phyloP scores from a whole-genome alignment of 2,113 vertebrate genomes.

The Archilochus colubris region DNA sequence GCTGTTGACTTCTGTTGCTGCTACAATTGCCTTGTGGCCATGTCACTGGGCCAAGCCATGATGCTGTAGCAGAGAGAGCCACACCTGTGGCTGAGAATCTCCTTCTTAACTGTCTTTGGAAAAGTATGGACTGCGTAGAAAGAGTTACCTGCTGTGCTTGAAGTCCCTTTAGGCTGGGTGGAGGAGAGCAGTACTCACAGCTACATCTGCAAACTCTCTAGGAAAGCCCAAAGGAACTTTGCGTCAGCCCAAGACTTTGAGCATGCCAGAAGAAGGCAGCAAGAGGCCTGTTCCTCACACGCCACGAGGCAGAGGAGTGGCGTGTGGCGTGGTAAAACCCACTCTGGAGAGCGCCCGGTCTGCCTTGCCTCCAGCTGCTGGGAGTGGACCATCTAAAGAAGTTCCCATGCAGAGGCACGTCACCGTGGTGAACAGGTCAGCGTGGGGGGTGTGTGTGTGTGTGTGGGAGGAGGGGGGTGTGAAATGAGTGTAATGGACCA shows the following conservation, averaged over 20 bases:
- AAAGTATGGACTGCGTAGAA: too few species aligned
- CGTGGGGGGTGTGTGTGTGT: not conserved
- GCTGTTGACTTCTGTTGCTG: not conserved
- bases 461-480: not conserved
- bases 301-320: constrained; percentile 43
- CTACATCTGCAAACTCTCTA: constrained; percentile 55
- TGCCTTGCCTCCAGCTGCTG: constrained; percentile 37
- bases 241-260: constrained; percentile 81
- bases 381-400: constrained; percentile 56
- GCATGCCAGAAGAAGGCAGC: constrained; percentile 29
- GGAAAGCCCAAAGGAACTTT: constrained; percentile 85
- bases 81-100: accelerated
- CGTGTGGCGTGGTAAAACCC: not conserved
- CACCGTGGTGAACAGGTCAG: constrained; percentile 70
- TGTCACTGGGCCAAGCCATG: too few species aligned
- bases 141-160: not conserved
- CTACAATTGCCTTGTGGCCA: not conserved
- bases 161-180: not conserved
- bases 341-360: constrained; percentile 38
- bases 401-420: constrained; percentile 65
- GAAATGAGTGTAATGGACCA: too few species aligned
- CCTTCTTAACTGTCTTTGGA: not conserved
- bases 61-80: not conserved
- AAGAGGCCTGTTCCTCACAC: constrained; percentile 48
- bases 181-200: not conserved